Evolutionary conservation across 1,140 invertebrate genomes (phyloP).

Genomic region (Amyelois transitella): DNA sequence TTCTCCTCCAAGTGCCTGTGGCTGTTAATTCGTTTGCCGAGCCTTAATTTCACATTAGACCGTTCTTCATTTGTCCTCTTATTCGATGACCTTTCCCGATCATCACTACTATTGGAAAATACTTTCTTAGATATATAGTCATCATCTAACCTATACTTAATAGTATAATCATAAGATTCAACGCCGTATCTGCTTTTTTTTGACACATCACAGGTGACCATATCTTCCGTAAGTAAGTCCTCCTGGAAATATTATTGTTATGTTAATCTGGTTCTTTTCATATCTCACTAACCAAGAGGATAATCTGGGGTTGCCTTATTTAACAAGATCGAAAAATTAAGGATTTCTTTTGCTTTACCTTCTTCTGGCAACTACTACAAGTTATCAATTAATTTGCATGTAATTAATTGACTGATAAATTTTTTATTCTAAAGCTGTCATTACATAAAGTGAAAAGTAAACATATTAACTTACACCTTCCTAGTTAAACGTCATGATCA

Average conservation of each 20-base stretch:
- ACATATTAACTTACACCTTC: too few relatives aligned
- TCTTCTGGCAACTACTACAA: too few relatives aligned
- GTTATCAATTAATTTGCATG: too few relatives aligned
- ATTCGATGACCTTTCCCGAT: conserved; percentile 39
- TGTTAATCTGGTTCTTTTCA: not conserved
- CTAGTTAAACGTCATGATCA: too few relatives aligned
- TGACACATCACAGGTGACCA: conserved; percentile 65
- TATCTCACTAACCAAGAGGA: too few relatives aligned
- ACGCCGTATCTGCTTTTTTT: conserved; percentile 64
- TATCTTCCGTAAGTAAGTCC: conserved; percentile 60
- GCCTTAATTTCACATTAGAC: conserved; percentile 75
- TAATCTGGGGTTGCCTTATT: too few relatives aligned
- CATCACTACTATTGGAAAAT: conserved; percentile 41
- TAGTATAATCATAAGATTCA: conserved; percentile 72
- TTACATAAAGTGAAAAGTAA: too few relatives aligned
- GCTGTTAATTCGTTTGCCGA: conserved; percentile 72
- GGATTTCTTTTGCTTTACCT: too few relatives aligned
- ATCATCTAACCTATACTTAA: conserved; percentile 69
- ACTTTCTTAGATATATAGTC: conserved; percentile 55
- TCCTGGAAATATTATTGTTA: conserved; percentile 36
- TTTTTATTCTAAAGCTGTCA: too few relatives aligned
- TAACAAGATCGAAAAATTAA: too few relatives aligned
- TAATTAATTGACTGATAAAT: too few relatives aligned
- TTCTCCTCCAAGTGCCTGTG: conserved; percentile 68
- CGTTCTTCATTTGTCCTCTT: conserved; percentile 78